These are phyloP conservation scores for Petrolisthes manimaculis DNA, from an alignment of 2,888 invertebrate genomes.

Conservation along the genomic window DNA sequence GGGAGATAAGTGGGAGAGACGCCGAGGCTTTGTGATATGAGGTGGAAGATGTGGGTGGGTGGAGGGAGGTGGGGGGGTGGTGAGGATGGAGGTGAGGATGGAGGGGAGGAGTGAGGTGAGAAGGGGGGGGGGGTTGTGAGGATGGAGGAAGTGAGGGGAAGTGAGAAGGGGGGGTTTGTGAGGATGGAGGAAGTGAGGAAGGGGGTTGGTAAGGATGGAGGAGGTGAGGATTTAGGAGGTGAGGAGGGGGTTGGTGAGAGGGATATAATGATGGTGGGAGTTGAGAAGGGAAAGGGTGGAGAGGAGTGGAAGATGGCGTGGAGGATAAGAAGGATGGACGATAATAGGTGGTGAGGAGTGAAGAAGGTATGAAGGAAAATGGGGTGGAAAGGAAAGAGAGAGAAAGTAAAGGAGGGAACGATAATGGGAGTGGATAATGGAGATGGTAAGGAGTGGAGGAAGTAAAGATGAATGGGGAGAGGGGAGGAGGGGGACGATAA, in stretches of 20 bases:
- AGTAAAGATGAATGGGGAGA: neutral
- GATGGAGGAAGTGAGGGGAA: neutral
- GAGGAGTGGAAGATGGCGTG: neutral
- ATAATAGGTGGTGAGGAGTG: neutral
- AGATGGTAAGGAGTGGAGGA: neutral
- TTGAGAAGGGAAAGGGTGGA: neutral
- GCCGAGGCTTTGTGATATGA: too few relatives aligned
- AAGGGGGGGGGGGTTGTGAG: neutral
- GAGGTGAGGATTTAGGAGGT: neutral
- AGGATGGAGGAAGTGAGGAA: slow-evolving; percentile 11
- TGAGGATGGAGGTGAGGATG: neutral
- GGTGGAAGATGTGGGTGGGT: neutral
- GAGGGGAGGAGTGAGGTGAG: neutral
- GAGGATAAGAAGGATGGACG: neutral
- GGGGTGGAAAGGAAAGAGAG: neutral
- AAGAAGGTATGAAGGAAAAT: neutral
- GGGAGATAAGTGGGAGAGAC: neutral
- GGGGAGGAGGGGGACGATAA: neutral
- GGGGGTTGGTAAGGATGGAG: too few relatives aligned
- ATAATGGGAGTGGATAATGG: neutral
- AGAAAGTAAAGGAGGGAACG: neutral
- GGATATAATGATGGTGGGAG: too few relatives aligned
- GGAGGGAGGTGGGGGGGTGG: neutral
- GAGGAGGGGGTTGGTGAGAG: too few relatives aligned
- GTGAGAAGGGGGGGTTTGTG: neutral